phyloP scores from a whole-genome alignment of 2,888 invertebrate genomes.

The Thera obeliscata region DNA sequence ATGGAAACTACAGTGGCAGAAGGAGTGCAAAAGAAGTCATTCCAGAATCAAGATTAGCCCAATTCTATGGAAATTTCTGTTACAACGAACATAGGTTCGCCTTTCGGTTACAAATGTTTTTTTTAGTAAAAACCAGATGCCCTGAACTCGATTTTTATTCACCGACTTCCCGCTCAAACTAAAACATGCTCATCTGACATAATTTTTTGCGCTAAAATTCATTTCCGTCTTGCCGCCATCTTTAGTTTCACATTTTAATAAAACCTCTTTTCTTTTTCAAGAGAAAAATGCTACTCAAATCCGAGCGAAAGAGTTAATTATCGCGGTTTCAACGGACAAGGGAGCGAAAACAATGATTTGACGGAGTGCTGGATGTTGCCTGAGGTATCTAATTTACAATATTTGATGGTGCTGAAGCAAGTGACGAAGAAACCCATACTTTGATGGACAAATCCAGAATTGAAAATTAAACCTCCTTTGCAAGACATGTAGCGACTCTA shows the following conservation, averaged over 20 bases:
- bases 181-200: slow-evolving; percentile 23
- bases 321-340: slow-evolving; percentile 67
- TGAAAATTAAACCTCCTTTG: neutral
- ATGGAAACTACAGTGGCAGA: slow-evolving; percentile 64
- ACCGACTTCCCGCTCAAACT: slow-evolving; percentile 17
- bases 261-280: slow-evolving; percentile 51
- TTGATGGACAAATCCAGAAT: neutral
- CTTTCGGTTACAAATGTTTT: slow-evolving; percentile 23
- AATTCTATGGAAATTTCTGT: slow-evolving; percentile 84
- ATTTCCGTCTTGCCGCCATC: slow-evolving; percentile 21
- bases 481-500: neutral
- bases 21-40: slow-evolving; percentile 86
- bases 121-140: slow-evolving; percentile 26
- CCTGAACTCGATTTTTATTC: slow-evolving; percentile 23
- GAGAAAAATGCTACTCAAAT: slow-evolving; percentile 76
- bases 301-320: slow-evolving; percentile 64
- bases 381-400: slow-evolving; percentile 63
- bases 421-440: neutral
- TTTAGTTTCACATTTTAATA: slow-evolving; percentile 19
- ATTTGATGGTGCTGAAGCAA: neutral
- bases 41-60: slow-evolving; percentile 86
- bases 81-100: slow-evolving; percentile 76
- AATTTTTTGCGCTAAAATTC: slow-evolving; percentile 27
- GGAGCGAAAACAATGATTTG: slow-evolving; percentile 73
- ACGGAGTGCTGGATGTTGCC: slow-evolving; percentile 87